phyloP scores from a whole-genome alignment of 2,888 invertebrate genomes.

The Orthonevra nobilis region DNA sequence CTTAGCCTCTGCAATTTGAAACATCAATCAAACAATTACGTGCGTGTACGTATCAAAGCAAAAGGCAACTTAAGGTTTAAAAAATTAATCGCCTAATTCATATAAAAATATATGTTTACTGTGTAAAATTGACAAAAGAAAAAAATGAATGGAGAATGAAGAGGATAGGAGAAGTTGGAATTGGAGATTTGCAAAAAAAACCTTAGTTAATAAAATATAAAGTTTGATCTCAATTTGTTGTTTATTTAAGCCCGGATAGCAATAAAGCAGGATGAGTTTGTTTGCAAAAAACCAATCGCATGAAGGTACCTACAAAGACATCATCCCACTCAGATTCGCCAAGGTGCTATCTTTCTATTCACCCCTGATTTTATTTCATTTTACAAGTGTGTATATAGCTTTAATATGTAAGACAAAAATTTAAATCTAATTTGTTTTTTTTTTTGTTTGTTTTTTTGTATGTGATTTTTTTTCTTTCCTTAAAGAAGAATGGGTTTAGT shows the following conservation, averaged over 20 bases:
- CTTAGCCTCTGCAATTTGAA: conserved; percentile 23
- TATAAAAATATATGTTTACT: conserved; percentile 20
- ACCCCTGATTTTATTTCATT: too few species aligned
- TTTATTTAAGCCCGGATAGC: too few species aligned
- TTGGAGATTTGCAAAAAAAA: too few species aligned
- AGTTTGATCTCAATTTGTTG: too few species aligned
- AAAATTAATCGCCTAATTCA: too few species aligned
- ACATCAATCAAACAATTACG: background rate
- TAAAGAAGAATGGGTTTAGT: conserved; percentile 46
- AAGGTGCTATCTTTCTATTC: background rate
- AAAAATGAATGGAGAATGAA: too few species aligned
- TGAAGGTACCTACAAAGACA: conserved; percentile 11
- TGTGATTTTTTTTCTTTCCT: conserved; percentile 12
- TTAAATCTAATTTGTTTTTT: conserved; percentile 49
- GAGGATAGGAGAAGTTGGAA: too few species aligned
- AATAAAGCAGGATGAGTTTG: too few species aligned
- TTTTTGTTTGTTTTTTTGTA: conserved; percentile 1
- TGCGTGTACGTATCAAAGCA: background rate
- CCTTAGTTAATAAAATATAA: too few species aligned
- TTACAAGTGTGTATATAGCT: background rate
- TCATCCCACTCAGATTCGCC: conserved; percentile 7
- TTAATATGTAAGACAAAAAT: conserved; percentile 47
- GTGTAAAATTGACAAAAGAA: too few species aligned
- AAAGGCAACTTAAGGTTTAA: background rate
- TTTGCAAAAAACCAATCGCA: too few species aligned